A percentile compares a stretch with the other conserved stretches of the same genome.
Conservation (phyloP, 64 coral and sea anemone species). For the Pachyseris speciosa region DNA sequence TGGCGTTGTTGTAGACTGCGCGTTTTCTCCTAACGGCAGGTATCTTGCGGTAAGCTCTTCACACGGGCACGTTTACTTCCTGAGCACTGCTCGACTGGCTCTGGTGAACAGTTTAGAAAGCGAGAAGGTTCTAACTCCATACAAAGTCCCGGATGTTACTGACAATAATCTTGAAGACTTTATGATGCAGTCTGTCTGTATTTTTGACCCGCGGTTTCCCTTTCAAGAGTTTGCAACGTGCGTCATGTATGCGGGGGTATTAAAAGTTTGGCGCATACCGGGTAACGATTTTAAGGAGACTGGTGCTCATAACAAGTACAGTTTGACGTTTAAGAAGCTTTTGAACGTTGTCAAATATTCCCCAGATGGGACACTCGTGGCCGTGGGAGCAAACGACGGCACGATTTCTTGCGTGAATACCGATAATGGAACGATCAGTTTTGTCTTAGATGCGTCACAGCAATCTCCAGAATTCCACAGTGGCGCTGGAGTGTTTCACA, state of each 20-base stretch:
- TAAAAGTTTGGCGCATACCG: conserved; percentile 50
- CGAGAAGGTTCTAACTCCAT: conserved; percentile 2
- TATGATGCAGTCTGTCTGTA: conserved; percentile 6
- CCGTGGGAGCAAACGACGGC: conserved; percentile 47
- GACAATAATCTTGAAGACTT: conserved; percentile 2
- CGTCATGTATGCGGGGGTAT: conserved; percentile 31
- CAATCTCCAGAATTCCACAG: conserved; percentile 61
- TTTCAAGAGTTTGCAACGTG: conserved; percentile 46
- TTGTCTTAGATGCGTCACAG: conserved; percentile 30
- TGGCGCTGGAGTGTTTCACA: conserved; percentile 33
- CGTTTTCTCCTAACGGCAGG: conserved; percentile 39
- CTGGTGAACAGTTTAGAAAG: conserved; percentile 4
- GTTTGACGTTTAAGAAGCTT: not conserved
- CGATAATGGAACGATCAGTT: conserved; percentile 31
- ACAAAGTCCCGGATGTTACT: conserved; percentile 21
- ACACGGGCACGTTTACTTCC: conserved; percentile 16
- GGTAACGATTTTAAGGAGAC: not conserved
- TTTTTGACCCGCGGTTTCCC: conserved; percentile 52
- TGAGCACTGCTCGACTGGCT: not conserved
- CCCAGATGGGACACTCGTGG: conserved; percentile 25
- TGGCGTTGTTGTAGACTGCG: conserved; percentile 22
- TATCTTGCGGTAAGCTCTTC: conserved; percentile 40
- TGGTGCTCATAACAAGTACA: not conserved
- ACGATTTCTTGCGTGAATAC: conserved; percentile 32
- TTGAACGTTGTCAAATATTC: conserved; percentile 55